These are phyloP conservation scores for Gila robusta DNA, from an alignment of 2,797 vertebrate species.

Conservation along the genomic window DNA sequence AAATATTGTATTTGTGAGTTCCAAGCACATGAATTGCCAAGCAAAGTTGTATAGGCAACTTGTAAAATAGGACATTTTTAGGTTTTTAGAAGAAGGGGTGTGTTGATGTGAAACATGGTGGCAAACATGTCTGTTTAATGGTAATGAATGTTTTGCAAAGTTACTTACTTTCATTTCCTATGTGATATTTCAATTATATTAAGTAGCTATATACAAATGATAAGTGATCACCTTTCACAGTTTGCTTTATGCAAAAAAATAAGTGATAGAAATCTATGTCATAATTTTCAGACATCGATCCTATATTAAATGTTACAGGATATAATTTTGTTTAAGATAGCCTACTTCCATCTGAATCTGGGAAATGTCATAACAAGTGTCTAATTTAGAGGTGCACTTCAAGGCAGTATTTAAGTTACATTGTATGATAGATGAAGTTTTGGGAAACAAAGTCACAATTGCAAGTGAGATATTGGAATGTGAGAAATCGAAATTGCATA, in stretches of 20 bases:
- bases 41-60: too few species aligned
- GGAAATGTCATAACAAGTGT: not conserved
- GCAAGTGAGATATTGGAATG: not conserved
- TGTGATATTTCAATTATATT: constrained; percentile 1
- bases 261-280: too few species aligned
- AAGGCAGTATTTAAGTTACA: not conserved
- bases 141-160: not conserved
- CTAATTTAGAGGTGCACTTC: not conserved
- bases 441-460: not conserved
- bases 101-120: not conserved
- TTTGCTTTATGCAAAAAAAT: not conserved
- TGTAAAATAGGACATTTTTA: not conserved
- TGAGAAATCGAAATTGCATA: not conserved
- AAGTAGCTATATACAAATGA: not conserved
- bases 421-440: not conserved
- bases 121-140: not conserved
- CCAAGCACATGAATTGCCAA: not conserved
- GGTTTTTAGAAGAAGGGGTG: not conserved
- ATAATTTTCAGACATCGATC: too few species aligned
- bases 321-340: not conserved
- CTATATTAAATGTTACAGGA: not conserved
- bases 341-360: not conserved
- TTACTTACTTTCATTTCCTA: not conserved
- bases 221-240: not conserved
- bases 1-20: not conserved